Percentiles rank a stretch among this genome's conserved stretches.
phyloP scores from a whole-genome alignment of 2,797 vertebrate species.

The Poecilia velifera region DNA sequence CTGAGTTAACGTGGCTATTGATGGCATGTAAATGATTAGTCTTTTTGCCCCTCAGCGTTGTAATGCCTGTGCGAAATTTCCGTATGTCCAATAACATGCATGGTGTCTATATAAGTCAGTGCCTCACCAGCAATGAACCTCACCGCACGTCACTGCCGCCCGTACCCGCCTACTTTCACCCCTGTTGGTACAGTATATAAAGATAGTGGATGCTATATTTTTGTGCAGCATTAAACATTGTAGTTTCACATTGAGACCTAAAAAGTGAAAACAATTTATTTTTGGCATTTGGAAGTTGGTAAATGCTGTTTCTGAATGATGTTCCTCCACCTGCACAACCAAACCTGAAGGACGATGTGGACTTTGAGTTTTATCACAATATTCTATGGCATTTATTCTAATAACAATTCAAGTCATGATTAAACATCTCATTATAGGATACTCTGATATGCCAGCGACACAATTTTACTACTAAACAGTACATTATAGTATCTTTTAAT shows the following conservation, averaged over 20 bases:
- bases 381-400: not conserved
- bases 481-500: not conserved
- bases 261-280: not conserved
- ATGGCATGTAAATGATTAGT: too few relatives aligned
- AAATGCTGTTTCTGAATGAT: not conserved
- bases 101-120: too few relatives aligned
- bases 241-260: not conserved
- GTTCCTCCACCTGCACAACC: not conserved
- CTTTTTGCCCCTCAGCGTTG: too few relatives aligned
- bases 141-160: too few relatives aligned
- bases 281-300: not conserved
- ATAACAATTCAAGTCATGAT: not conserved
- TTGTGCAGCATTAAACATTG: not conserved
- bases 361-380: not conserved
- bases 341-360: not conserved
- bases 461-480: not conserved
- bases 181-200: not conserved
- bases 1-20: too few relatives aligned
- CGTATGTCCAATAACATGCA: too few relatives aligned
- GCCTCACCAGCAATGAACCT: too few relatives aligned
- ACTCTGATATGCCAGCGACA: not conserved
- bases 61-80: too few relatives aligned
- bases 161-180: too few relatives aligned
- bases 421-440: not conserved
- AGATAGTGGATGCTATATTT: not conserved